Conservation (phyloP, 2,113 vertebrate species). For the Chaenogobius annularis region DNA sequence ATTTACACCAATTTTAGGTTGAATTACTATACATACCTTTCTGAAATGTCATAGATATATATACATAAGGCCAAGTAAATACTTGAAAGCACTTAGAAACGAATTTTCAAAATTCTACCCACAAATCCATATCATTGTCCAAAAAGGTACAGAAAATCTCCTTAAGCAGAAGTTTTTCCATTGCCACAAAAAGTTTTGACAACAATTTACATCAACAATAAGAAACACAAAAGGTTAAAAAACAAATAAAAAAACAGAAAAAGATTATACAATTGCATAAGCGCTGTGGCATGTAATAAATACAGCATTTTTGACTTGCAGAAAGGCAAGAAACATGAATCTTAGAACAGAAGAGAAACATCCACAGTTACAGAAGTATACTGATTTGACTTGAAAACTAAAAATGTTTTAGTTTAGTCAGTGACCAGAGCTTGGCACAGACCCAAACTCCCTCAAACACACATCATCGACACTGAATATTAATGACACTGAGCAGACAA, state of each 20-base stretch:
- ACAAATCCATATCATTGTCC: conserved; percentile 85
- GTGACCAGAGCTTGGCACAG: conserved; percentile 50
- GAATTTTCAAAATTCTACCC: conserved; percentile 88
- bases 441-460: conserved; percentile 39
- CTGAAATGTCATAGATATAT: conserved; percentile 85
- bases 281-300: conserved; percentile 83
- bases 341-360: conserved; percentile 72
- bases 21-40: conserved; percentile 87
- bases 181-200: conserved; percentile 79
- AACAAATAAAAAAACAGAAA: conserved; percentile 50
- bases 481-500: conserved; percentile 70
- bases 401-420: conserved; percentile 57
- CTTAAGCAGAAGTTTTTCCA: conserved; percentile 73
- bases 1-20: conserved; percentile 86
- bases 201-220: conserved; percentile 81
- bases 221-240: conserved; percentile 68
- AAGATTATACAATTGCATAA: conserved; percentile 86
- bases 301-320: conserved; percentile 87
- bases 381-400: conserved; percentile 66
- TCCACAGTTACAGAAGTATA: conserved; percentile 80
- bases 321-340: conserved; percentile 82
- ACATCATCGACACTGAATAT: conserved; percentile 67
- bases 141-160: conserved; percentile 82
- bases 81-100: conserved; percentile 89
- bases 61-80: conserved; percentile 89